Percentiles rank a stretch among this genome's conserved stretches.
Conservation (phyloP, 2,113 vertebrate genomes). For the Neodon shergylaensis region DNA sequence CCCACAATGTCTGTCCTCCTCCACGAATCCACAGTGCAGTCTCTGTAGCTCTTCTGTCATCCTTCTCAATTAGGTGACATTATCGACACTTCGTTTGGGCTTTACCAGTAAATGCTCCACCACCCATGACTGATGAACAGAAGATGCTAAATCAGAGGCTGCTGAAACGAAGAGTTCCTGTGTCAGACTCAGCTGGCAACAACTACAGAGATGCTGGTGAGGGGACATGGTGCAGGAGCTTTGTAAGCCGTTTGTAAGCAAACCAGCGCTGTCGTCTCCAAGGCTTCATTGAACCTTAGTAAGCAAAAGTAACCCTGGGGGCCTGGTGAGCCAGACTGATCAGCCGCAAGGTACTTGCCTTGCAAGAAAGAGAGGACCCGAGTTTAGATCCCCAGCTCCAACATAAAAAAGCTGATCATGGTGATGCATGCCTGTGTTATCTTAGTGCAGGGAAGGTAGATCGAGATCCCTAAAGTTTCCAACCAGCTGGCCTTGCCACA, state of each 20-base stretch:
- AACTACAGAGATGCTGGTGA: too few species aligned
- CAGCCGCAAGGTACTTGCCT: background rate
- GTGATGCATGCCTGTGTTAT: too few species aligned
- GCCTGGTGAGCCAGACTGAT: too few species aligned
- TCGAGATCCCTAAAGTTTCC: too few species aligned
- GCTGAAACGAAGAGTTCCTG: background rate
- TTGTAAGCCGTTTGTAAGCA: background rate
- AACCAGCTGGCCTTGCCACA: background rate
- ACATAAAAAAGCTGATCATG: background rate
- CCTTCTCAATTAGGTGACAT: background rate
- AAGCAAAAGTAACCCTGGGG: background rate
- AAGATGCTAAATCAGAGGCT: background rate
- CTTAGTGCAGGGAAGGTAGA: background rate
- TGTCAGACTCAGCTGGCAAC: background rate
- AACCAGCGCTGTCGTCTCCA: background rate
- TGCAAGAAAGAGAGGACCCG: background rate
- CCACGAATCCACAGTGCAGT: background rate
- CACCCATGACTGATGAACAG: background rate
- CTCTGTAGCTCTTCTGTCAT: background rate
- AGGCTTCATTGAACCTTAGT: background rate
- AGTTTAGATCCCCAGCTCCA: background rate
- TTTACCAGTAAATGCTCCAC: background rate
- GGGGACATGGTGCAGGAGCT: too few species aligned
- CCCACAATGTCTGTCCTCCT: background rate
- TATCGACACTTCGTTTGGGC: background rate